Conservation (phyloP, 2,113 vertebrate species). For the Anarrhichthys ocellatus region DNA sequence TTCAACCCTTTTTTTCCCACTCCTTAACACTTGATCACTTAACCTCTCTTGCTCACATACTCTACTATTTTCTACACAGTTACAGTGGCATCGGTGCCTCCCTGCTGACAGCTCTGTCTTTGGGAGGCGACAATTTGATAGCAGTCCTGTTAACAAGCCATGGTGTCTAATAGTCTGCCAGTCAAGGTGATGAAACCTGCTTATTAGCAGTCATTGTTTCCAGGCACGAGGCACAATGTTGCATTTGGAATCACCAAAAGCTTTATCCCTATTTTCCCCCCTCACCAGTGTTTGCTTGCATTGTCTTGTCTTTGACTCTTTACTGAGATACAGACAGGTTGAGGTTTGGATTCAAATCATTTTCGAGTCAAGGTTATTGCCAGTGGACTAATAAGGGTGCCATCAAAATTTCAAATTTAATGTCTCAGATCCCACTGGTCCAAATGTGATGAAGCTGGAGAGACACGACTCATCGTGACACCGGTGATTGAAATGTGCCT, state of each 20-base stretch:
- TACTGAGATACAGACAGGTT: background rate
- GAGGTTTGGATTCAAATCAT: conserved; percentile 2
- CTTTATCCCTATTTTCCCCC: background rate
- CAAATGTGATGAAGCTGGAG: conserved; percentile 17
- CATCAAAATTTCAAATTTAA: conserved; percentile 22
- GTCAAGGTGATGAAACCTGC: conserved; percentile 46
- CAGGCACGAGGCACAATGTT: background rate
- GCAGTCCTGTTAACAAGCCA: conserved; percentile 58
- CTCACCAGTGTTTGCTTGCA: background rate
- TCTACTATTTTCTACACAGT: background rate
- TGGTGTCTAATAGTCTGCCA: conserved; percentile 48
- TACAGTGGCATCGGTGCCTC: conserved; percentile 26
- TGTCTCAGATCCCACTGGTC: conserved; percentile 12
- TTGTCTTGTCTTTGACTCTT: background rate
- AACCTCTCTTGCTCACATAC: background rate
- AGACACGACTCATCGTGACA: conserved; percentile 18
- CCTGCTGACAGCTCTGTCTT: conserved; percentile 47
- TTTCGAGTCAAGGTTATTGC: conserved; percentile 8
- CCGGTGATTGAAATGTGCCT: background rate
- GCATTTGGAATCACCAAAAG: conserved; percentile 16
- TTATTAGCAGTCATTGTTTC: conserved; percentile 22
- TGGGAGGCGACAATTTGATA: conserved; percentile 33
- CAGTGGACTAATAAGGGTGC: conserved; percentile 2
- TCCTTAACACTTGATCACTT: conserved; percentile 13
- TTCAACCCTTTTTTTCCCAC: conserved; percentile 11